These are phyloP conservation scores for Danionella cerebrum DNA, from an alignment of 2,113 vertebrate species.

Conservation along the genomic window DNA sequence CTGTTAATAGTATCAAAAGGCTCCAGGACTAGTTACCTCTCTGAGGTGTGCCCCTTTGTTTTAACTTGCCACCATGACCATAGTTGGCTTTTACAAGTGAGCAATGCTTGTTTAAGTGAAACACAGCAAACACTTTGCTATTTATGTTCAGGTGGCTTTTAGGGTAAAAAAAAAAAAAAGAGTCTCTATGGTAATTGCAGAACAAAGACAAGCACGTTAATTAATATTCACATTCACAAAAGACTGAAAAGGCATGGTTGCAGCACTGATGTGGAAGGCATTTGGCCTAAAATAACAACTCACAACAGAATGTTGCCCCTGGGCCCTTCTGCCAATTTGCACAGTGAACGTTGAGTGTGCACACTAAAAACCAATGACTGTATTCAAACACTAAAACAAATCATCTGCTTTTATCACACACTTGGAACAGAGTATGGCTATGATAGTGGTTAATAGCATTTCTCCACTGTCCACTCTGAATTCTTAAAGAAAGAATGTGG, in stretches of 20 bases:
- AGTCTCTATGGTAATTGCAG: not conserved
- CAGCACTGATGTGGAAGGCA: conserved; percentile 32
- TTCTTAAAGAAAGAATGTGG: conserved; percentile 19
- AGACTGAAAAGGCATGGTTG: conserved; percentile 18
- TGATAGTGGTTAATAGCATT: not conserved
- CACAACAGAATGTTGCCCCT: conserved; percentile 37
- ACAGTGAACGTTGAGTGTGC: conserved; percentile 10
- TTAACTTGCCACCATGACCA: too few species aligned
- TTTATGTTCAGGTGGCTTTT: too few species aligned
- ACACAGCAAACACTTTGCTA: too few species aligned
- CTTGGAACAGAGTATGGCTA: not conserved
- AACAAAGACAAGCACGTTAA: not conserved
- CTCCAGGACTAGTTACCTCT: too few species aligned
- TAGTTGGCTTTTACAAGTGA: too few species aligned
- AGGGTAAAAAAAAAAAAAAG: not conserved
- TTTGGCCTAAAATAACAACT: conserved; percentile 38
- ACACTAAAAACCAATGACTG: conserved; percentile 8
- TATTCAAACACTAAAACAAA: not conserved
- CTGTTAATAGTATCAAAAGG: not conserved
- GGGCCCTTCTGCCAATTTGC: conserved; percentile 28
- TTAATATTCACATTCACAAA: too few species aligned
- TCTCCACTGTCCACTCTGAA: not conserved
- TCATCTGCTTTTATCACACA: not conserved
- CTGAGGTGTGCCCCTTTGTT: too few species aligned
- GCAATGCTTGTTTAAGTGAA: too few species aligned